Base-by-base conservation (phyloP, 2,888 invertebrate genomes). In the Polydrusus tereticollis region DNA sequence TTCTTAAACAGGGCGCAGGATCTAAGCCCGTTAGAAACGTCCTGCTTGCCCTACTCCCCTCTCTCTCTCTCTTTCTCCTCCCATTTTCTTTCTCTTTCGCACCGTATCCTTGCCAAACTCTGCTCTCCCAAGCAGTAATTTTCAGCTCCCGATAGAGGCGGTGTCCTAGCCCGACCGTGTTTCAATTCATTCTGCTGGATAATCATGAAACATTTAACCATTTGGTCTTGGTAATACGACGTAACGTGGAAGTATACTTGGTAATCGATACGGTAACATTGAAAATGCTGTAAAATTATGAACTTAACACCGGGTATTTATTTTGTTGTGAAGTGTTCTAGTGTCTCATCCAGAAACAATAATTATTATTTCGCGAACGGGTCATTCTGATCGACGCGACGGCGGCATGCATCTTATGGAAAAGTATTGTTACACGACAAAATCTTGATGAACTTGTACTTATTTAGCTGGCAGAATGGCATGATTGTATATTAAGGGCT, bases 1-100 rank as follows among this genome's bases (percentile, higher is more conserved):
- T 60, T 70, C 65, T 7, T n/a, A 41, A 59, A 52, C 70, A 70
- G 41, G 47, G 65, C 70, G 70, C 70, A 70, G 70, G 70, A 70
- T 7, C 70, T 70, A 33, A 65, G 70, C 65, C 64, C 23, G 33
- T 43, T 43, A 45, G 59, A 59, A 70, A 70, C 70, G 57, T 70
- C 65, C 65, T 58, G 47, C 59, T 67, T 45, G 36, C 52, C 65
- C 57, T 41, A 16, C 41, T 57, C 52, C 69, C 45, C 45, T 55
- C 43, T 59, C 66, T 41, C 26, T 43, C 41, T 41, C 41, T n/a
- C n/a, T n/a, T n/a, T n/a, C n/a, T n/a, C n/a, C n/a, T n/a, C n/a
- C n/a, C n/a, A n/a, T n/a, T n/a, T n/a, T n/a, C n/a, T n/a, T n/a
- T 26, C 26, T 26, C 26, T 26, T 26, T 26, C 26, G 33, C 55